A percentile compares a stretch with the other conserved stretches of the same genome.
These are phyloP conservation scores for Platyscapa corneri DNA, from an alignment of 1,140 invertebrate genomes.

Conservation along the genomic window DNA sequence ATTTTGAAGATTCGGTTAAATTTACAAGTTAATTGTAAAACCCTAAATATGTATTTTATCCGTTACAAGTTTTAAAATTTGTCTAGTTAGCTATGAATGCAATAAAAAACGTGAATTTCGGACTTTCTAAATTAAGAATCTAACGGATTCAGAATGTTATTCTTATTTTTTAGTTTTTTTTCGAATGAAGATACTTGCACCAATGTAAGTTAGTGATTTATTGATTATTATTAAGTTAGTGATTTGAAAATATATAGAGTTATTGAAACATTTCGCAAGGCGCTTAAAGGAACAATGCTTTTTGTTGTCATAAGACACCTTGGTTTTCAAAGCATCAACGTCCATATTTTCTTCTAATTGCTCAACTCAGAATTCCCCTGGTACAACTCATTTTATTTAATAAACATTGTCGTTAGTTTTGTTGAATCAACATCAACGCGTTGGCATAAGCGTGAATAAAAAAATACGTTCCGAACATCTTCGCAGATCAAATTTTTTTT, in stretches of 20 bases:
- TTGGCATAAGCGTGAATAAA: background rate
- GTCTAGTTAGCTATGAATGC: background rate
- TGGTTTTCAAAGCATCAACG: background rate
- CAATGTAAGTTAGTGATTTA: too few relatives aligned
- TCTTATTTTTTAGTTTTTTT: background rate
- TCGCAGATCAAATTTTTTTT: too few relatives aligned
- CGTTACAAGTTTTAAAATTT: background rate
- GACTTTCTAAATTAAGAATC: slow-evolving; percentile 3
- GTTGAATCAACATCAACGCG: background rate
- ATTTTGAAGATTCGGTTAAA: background rate
- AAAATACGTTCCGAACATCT: too few relatives aligned
- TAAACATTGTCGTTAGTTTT: background rate
- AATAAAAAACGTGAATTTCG: background rate
- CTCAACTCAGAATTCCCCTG: background rate
- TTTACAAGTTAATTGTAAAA: background rate
- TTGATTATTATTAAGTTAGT: too few relatives aligned
- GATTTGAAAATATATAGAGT: too few relatives aligned
- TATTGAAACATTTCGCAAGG: too few relatives aligned
- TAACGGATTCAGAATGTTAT: background rate
- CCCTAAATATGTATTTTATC: background rate
- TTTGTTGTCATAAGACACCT: background rate
- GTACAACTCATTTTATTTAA: background rate
- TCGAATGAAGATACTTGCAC: background rate
- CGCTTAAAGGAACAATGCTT: too few relatives aligned
- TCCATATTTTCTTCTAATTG: background rate